These are phyloP conservation scores for Tinea semifulvella DNA, from an alignment of 2,888 invertebrate species.

Conservation along the genomic window DNA sequence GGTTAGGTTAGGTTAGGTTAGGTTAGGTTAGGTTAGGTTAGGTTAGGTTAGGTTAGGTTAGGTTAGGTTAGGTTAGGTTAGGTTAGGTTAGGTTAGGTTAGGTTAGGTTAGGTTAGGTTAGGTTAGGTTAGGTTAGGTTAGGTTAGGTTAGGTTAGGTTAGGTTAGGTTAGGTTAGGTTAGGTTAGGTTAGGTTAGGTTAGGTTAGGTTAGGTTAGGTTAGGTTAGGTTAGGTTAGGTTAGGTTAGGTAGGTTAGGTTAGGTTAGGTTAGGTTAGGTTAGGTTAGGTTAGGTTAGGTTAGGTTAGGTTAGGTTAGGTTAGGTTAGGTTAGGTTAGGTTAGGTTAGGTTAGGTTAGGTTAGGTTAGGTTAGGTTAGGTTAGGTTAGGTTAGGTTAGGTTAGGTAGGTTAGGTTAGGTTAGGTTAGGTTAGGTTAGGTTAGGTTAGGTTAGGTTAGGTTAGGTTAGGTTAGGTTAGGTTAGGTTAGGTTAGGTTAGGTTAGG, in stretches of 20 bases:
- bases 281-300: conserved; percentile 19
- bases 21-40: conserved; percentile 12
- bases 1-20: conserved; percentile 9
- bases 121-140: conserved; percentile 18
- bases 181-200: conserved; percentile 17
- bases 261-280: conserved; percentile 17
- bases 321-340: conserved; percentile 17
- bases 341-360: conserved; percentile 18
- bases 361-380: conserved; percentile 18
- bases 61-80: conserved; percentile 1
- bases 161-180: conserved; percentile 16
- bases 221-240: conserved; percentile 18
- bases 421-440: conserved; percentile 19
- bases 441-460: conserved; percentile 19
- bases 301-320: conserved; percentile 19
- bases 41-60: conserved; percentile 15
- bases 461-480: conserved; percentile 19
- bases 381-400: conserved; percentile 16
- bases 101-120: conserved; percentile 16
- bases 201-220: conserved; percentile 20
- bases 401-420: conserved; percentile 18
- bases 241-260: conserved; percentile 19
- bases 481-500: conserved; percentile 17
- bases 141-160: conserved; percentile 15
- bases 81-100: conserved; percentile 14